A percentile compares a stretch with the other conserved stretches of the same genome.
Conservation (phyloP, 2,888 invertebrate species). For the Dichetophora obliterata region DNA sequence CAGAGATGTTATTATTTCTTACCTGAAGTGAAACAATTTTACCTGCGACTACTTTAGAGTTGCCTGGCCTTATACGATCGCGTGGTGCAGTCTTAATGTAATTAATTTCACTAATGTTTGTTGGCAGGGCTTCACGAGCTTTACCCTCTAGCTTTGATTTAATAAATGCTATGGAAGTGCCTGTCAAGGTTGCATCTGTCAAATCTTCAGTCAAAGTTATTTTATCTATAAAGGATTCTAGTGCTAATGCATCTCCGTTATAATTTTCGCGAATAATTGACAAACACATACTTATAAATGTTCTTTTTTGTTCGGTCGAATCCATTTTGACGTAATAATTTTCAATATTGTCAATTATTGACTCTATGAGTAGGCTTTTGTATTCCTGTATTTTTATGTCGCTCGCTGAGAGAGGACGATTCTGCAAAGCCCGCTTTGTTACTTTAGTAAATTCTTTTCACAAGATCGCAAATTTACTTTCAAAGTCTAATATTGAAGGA, state of each 20-base stretch:
- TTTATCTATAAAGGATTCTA: too few relatives aligned
- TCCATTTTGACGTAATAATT: conserved; percentile 18
- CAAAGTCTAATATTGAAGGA: neutral
- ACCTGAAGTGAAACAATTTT: conserved; percentile 1
- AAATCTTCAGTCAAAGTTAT: too few relatives aligned
- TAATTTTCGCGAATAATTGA: neutral
- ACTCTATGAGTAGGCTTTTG: too few relatives aligned
- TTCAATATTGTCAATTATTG: too few relatives aligned
- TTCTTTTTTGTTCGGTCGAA: conserved; percentile 29
- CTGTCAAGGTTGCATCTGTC: too few relatives aligned
- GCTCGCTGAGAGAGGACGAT: neutral
- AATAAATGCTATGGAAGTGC: too few relatives aligned
- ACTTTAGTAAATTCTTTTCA: neutral
- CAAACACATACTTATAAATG: conserved; percentile 18
- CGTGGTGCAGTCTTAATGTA: neutral
- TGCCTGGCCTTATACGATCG: neutral
- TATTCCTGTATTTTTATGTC: too few relatives aligned
- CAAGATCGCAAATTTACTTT: neutral
- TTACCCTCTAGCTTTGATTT: too few relatives aligned
- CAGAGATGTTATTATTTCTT: neutral
- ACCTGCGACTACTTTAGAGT: neutral
- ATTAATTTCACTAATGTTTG: too few relatives aligned
- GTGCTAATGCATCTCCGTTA: too few relatives aligned
- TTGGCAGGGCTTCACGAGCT: neutral
- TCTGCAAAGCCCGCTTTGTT: too few relatives aligned